Conservation (phyloP, 2,888 invertebrate genomes). For the Agonopterix heracliana region DNA sequence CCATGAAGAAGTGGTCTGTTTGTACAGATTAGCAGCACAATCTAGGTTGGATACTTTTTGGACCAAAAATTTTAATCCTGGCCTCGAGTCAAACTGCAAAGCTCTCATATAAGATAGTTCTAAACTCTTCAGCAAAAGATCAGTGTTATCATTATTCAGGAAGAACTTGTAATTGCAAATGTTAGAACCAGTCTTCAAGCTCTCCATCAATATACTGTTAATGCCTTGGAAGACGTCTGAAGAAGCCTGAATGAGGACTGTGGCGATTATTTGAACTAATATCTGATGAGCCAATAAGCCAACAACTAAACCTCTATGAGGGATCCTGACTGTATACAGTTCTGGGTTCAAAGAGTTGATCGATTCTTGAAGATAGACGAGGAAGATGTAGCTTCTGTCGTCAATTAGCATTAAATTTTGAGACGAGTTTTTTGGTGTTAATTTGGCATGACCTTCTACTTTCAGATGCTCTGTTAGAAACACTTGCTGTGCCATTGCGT, state of each 20-base stretch:
- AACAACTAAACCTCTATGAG: slow-evolving; percentile 90
- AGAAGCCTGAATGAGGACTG: slow-evolving; percentile 86
- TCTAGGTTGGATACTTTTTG: slow-evolving; percentile 94
- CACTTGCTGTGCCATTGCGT: slow-evolving; percentile 93
- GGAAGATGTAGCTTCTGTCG: slow-evolving; percentile 91
- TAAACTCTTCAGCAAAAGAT: slow-evolving; percentile 85
- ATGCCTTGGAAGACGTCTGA: slow-evolving; percentile 79
- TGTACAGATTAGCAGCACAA: slow-evolving; percentile 92
- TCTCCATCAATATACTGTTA: slow-evolving; percentile 76
- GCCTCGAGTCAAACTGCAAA: slow-evolving; percentile 91
- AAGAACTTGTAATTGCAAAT: slow-evolving; percentile 64
- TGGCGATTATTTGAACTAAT: slow-evolving; percentile 92
- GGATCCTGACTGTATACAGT: slow-evolving; percentile 87
- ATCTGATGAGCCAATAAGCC: slow-evolving; percentile 95
- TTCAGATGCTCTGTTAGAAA: slow-evolving; percentile 77
- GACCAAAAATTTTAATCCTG: slow-evolving; percentile 94
- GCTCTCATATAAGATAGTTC: slow-evolving; percentile 89
- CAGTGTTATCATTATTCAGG: slow-evolving; percentile 78
- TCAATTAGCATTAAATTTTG: slow-evolving; percentile 78
- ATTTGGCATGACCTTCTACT: slow-evolving; percentile 49
- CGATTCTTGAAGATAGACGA: slow-evolving; percentile 87
- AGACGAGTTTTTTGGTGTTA: slow-evolving; percentile 50
- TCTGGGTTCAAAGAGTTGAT: slow-evolving; percentile 83
- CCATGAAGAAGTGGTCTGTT: slow-evolving; percentile 94
- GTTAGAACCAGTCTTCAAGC: slow-evolving; percentile 61